These are phyloP conservation scores for Phymorhynchus buccinoides DNA, from an alignment of 1,140 invertebrate genomes.

Conservation along the genomic window DNA sequence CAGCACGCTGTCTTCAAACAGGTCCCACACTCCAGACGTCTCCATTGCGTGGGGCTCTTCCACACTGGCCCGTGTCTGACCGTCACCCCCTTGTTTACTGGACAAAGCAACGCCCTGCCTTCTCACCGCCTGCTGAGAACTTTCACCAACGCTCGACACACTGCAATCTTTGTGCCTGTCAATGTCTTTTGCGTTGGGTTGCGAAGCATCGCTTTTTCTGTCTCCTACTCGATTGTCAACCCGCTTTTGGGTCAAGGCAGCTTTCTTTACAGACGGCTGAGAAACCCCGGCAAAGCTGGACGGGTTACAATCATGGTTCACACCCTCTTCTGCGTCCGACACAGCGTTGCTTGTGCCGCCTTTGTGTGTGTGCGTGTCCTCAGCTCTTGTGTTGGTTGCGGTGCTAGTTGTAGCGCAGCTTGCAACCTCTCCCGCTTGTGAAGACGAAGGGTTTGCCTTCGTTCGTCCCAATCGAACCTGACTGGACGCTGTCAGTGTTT, in stretches of 20 bases:
- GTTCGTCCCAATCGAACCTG: neutral
- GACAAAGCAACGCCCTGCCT: neutral
- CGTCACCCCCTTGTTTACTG: neutral
- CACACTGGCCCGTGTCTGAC: neutral
- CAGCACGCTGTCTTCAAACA: constrained; percentile 24
- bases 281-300: too few relatives aligned
- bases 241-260: too few relatives aligned
- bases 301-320: too few relatives aligned
- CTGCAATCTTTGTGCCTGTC: neutral
- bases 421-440: too few relatives aligned
- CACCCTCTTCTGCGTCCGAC: neutral
- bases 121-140: neutral
- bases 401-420: too few relatives aligned
- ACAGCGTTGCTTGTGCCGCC: neutral
- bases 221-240: too few relatives aligned
- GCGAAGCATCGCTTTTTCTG: too few relatives aligned
- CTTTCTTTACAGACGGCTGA: too few relatives aligned
- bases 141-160: too few relatives aligned
- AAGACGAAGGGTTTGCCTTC: neutral
- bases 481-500: neutral
- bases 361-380: too few relatives aligned
- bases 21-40: constrained; percentile 16
- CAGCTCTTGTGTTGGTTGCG: too few relatives aligned
- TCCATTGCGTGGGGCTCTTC: neutral
- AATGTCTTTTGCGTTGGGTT: neutral